Conservation (phyloP, 2,113 vertebrate species). For the Hassar affinis region DNA sequence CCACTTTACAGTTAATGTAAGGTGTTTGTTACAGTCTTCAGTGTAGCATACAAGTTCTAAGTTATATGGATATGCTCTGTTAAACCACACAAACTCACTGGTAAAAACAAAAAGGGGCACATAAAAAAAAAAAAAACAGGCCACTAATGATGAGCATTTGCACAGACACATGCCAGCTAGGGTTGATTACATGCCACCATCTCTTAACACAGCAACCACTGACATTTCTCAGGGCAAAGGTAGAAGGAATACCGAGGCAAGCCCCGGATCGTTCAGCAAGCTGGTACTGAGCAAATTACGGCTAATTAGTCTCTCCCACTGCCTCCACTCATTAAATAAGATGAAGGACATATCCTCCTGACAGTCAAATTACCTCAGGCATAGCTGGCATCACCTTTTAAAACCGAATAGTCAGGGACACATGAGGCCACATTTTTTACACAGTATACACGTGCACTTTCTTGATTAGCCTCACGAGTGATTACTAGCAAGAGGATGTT, state of each 20-base stretch:
- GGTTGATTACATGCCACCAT: conserved; percentile 61
- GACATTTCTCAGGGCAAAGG: conserved; percentile 67
- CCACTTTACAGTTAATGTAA: not conserved
- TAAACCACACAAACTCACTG: conserved; percentile 46
- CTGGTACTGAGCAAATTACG: conserved; percentile 63
- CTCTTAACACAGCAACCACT: conserved; percentile 58
- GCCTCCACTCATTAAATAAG: conserved; percentile 65
- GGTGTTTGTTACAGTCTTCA: not conserved
- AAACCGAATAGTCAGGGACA: conserved; percentile 33
- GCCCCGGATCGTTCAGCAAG: conserved; percentile 58
- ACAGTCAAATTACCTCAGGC: conserved; percentile 56
- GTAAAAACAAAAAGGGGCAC: conserved; percentile 44
- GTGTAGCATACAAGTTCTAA: not conserved
- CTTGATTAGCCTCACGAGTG: conserved; percentile 35
- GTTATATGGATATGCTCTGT: not conserved
- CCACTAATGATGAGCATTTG: conserved; percentile 50
- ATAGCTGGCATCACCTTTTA: conserved; percentile 42
- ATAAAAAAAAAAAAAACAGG: conserved; percentile 7
- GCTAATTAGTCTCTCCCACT: conserved; percentile 68
- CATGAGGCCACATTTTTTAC: conserved; percentile 6
- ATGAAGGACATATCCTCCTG: conserved; percentile 61
- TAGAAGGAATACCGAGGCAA: conserved; percentile 53
- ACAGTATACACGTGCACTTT: not conserved
- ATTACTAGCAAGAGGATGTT: conserved; percentile 33
- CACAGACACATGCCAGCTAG: conserved; percentile 55